Conservation (phyloP, 2,888 invertebrate species). For the Cataglyphis cursor region DNA sequence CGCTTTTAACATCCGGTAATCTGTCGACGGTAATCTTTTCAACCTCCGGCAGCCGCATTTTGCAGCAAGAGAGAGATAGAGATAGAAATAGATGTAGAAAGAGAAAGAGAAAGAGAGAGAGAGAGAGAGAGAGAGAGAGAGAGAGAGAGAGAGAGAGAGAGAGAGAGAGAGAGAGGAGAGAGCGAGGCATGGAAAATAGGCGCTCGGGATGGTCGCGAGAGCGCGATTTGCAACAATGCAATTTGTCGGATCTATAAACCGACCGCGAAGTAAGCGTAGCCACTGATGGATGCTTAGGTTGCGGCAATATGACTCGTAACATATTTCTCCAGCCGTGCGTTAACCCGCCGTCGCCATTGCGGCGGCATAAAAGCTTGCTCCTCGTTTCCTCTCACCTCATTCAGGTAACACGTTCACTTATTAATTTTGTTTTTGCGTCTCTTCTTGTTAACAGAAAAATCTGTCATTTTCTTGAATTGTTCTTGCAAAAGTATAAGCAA, state of each 20-base stretch:
- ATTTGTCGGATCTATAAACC: constrained; percentile 75
- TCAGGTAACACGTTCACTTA: not conserved
- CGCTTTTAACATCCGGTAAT: constrained; percentile 67
- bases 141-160: not conserved
- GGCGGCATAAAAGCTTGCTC: constrained; percentile 59
- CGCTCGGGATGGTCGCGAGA: constrained; percentile 16
- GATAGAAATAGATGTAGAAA: not conserved
- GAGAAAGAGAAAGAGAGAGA: constrained; percentile 8
- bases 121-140: too few relatives aligned
- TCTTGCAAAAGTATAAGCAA: not conserved
- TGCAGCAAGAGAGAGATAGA: constrained; percentile 23
- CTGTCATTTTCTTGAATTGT: not conserved
- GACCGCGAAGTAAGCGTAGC: constrained; percentile 68
- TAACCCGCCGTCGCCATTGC: constrained; percentile 37
- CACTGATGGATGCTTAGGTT: constrained; percentile 68
- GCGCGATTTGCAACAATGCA: constrained; percentile 65
- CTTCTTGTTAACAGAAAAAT: not conserved
- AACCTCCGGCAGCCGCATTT: constrained; percentile 34
- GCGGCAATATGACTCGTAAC: constrained; percentile 68
- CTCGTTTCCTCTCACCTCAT: not conserved
- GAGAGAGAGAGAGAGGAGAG: not conserved
- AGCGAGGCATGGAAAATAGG: constrained; percentile 18
- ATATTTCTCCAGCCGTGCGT: constrained; percentile 58
- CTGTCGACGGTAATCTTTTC: constrained; percentile 67
- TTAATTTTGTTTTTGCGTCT: not conserved